Evolutionary conservation across 2,797 vertebrate genomes (phyloP).

Genomic region (Anguilla anguilla): DNA sequence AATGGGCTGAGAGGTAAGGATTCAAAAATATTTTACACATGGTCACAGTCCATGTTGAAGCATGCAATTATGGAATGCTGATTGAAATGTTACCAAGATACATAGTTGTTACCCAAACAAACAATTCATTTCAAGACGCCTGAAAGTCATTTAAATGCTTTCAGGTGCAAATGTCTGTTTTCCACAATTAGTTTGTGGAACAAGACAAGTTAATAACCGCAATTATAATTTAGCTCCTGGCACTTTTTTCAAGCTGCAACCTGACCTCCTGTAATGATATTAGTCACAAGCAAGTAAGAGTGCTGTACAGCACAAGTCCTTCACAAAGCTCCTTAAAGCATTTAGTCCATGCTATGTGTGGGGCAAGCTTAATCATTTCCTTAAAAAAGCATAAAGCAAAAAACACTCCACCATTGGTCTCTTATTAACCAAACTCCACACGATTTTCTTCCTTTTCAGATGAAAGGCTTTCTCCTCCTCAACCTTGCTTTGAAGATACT

Average conservation of each 20-base stretch:
- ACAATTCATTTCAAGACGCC: neutral
- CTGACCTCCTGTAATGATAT: slow-evolving; percentile 31
- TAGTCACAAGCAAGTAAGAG: slow-evolving; percentile 1
- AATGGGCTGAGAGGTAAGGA: neutral
- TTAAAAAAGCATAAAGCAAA: neutral
- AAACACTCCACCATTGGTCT: neutral
- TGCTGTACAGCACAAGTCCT: slow-evolving; percentile 21
- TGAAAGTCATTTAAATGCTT: slow-evolving; percentile 13
- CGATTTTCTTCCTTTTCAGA: neutral
- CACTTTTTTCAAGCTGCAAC: slow-evolving; percentile 31
- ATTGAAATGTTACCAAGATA: neutral
- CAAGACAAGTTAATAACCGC: slow-evolving; percentile 28
- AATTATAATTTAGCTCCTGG: slow-evolving; percentile 31
- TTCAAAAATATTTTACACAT: neutral
- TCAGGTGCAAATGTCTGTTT: slow-evolving; percentile 20
- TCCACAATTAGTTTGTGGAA: neutral
- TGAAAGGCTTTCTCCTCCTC: neutral
- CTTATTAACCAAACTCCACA: neutral
- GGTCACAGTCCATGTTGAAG: neutral
- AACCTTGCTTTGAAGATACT: neutral
- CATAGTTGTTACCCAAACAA: neutral
- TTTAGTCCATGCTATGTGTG: neutral
- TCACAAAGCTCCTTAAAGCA: neutral
- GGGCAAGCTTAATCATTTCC: neutral
- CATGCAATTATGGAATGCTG: neutral